Evolutionary conservation across 2,797 vertebrate genomes (phyloP).

Genomic region (Dipus sagitta): DNA sequence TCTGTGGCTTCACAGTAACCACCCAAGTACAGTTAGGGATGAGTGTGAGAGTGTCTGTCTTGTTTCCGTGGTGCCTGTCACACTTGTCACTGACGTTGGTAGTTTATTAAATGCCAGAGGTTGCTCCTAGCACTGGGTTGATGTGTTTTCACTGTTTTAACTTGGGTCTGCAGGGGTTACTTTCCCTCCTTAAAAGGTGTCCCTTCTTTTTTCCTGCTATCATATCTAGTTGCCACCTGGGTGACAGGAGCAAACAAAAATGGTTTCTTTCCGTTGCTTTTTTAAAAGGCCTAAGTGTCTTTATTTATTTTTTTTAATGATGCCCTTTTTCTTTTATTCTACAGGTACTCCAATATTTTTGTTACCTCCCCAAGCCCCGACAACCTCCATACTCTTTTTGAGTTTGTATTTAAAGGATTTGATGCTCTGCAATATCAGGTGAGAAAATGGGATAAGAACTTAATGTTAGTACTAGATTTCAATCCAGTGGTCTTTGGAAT

Average conservation of each 20-base stretch:
- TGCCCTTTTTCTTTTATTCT: slow-evolving; percentile 48
- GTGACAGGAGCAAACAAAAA: background rate
- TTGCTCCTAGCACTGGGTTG: background rate
- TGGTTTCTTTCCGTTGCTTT: slow-evolving; percentile 1
- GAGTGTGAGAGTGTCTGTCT: background rate
- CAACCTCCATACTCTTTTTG: slow-evolving; percentile 98
- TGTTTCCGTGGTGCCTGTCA: background rate
- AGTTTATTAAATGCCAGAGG: background rate
- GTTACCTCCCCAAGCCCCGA: slow-evolving; percentile 98
- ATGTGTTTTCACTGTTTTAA: background rate
- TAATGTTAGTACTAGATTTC: background rate
- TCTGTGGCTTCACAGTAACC: background rate
- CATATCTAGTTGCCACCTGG: background rate
- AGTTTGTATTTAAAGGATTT: slow-evolving; percentile 99
- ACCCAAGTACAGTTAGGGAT: background rate
- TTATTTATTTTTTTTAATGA: background rate
- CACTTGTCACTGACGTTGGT: background rate
- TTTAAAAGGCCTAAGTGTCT: background rate
- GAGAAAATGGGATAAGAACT: background rate
- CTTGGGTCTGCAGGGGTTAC: background rate
- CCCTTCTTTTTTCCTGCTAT: background rate
- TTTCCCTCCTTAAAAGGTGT: background rate
- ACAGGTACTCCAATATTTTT: slow-evolving; percentile 98
- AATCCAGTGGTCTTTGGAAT: background rate
- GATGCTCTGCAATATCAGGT: slow-evolving; percentile 98